Base-by-base conservation (phyloP, 2,888 invertebrate genomes). In the Scaeva pyrastri region DNA sequence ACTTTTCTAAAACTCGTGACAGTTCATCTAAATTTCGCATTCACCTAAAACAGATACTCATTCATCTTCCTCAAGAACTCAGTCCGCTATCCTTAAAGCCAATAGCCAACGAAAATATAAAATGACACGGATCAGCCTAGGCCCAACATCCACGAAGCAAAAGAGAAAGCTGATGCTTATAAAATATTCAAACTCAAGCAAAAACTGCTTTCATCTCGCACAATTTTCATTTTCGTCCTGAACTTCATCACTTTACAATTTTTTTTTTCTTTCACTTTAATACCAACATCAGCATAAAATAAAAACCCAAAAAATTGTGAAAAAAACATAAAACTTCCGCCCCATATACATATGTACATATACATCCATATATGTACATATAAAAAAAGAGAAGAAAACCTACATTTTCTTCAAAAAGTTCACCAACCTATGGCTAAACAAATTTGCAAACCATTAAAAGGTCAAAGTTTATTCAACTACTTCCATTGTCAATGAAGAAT, bases 401-500 rank as follows among this genome's bases (percentile, higher is more conserved):
- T 75, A 75, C 26, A 64, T 84, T 79, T 64, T 71, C 11, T 19
- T 7, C 12, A 14, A 26, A 70, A 43, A 77, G 81, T 81, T 85
- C 85, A 81, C 72, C 85, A 81, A 85, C 81, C 85, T 81, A 39
- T 76, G 39, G 70, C 81, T 55, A 62, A 74, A 73, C 85, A 81
- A 85, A 85, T 81, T 85, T 76, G 81, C 85, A 85, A 85, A 76
- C 81, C 85, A 81, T 81, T 81, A 85, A 76, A 85, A 81, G 81
- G 81, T 81, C 81, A 85, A 85, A 85, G 81, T 73, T 66, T 81
- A 77, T 52, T 85, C 68, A 80, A 80, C 68, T 56, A 73, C 60
- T 12, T 39, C 41, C 55, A 76, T 81, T 81, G 62, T 72, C 76
- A 77, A 50, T 81, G 81, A 60, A 21, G 41, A 41, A 60, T 36